Conservation (phyloP, 2,797 vertebrate species). For the Todus mexicanus region DNA sequence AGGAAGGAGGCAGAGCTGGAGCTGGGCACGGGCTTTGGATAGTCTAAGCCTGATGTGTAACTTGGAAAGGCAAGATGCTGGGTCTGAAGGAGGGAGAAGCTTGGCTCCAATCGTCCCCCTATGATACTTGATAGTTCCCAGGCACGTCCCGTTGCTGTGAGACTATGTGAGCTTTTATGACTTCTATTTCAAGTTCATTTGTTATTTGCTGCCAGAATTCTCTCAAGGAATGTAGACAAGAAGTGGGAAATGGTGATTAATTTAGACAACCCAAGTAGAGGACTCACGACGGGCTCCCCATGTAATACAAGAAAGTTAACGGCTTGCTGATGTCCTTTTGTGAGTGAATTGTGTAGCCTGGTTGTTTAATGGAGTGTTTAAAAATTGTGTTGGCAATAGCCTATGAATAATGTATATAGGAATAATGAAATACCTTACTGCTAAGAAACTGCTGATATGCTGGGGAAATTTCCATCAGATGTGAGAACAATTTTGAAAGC, state of each 20-base stretch:
- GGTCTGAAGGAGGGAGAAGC: neutral
- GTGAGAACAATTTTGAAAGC: conserved; percentile 22
- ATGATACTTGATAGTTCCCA: neutral
- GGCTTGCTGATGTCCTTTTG: conserved; percentile 34
- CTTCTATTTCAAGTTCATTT: conserved; percentile 14
- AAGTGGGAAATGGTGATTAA: conserved; percentile 23
- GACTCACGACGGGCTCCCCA: fast-evolving
- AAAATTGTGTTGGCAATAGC: conserved; percentile 39
- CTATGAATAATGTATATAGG: conserved; percentile 47
- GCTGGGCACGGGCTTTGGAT: neutral
- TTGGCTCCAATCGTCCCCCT: neutral
- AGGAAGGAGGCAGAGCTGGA: neutral
- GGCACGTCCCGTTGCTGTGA: neutral
- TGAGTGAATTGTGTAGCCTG: conserved; percentile 26
- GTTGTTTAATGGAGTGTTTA: conserved; percentile 56
- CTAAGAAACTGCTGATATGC: conserved; percentile 25
- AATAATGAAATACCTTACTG: conserved; percentile 16
- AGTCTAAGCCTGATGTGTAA: neutral
- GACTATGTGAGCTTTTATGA: neutral
- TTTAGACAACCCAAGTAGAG: conserved; percentile 10
- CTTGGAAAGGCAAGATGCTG: neutral
- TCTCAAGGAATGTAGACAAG: neutral
- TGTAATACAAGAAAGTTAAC: conserved; percentile 37
- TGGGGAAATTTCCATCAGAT: conserved; percentile 14
- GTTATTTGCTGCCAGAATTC: conserved; percentile 19